A percentile compares a stretch with the other conserved stretches of the same genome.
phyloP scores from a whole-genome alignment of 2,888 invertebrate genomes.

The Desoria tigrina region DNA sequence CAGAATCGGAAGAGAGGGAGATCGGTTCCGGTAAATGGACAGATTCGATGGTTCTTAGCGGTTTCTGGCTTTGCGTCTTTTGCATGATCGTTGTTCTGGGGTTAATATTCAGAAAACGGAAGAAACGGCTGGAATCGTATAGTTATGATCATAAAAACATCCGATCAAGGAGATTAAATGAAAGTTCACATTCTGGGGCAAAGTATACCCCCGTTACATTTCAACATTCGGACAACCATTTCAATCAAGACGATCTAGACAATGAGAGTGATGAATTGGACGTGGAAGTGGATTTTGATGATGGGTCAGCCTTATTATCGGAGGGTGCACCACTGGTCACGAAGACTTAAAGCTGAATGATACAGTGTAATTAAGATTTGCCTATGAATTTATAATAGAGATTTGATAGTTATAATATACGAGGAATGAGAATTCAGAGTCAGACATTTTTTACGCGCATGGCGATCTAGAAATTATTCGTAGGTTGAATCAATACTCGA shows the following conservation, averaged over 20 bases:
- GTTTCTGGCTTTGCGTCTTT: constrained; percentile 50
- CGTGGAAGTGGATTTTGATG: constrained; percentile 5
- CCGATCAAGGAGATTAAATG: constrained; percentile 4
- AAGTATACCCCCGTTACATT: constrained; percentile 6
- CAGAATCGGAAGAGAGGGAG: constrained; percentile 46
- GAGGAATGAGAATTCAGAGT: too few relatives aligned
- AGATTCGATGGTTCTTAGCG: constrained; percentile 45
- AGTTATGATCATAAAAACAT: background rate
- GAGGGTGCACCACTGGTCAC: constrained; percentile 51
- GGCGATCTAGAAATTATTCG: too few relatives aligned
- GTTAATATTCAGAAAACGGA: constrained; percentile 34
- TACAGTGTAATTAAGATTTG: too few relatives aligned
- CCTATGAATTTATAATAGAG: too few relatives aligned
- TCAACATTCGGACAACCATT: background rate
- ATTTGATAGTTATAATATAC: too few relatives aligned
- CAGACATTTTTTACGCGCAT: too few relatives aligned
- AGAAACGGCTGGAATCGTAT: constrained; percentile 2
- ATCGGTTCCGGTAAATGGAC: constrained; percentile 36
- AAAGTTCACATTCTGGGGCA: constrained; percentile 15
- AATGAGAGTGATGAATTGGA: constrained; percentile 35
- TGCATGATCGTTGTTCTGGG: constrained; percentile 40
- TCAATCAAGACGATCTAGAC: constrained; percentile 23
- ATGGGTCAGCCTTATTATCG: constrained; percentile 2
- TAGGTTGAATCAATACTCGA: too few relatives aligned
- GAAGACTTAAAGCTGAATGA: constrained; percentile 48